Percentiles rank a stretch among this genome's conserved stretches.
Conservation (phyloP, 1,140 invertebrate species). For the Eupeodes corollae region DNA sequence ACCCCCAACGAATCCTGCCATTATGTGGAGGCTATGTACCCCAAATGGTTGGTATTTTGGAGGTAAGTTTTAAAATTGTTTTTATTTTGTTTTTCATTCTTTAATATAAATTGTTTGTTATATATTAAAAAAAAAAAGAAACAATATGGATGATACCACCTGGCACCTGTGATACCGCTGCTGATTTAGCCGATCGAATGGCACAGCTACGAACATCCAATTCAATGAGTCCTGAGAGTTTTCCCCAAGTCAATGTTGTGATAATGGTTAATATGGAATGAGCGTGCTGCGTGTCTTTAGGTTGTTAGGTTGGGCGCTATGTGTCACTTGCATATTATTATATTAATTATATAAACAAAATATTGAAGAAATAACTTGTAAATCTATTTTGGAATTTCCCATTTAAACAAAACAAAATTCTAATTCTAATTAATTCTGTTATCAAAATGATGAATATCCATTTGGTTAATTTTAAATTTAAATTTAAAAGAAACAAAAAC, state of each 20-base stretch:
- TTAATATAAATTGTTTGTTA: not conserved
- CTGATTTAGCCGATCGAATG: conserved; percentile 32
- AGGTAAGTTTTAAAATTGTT: conserved; percentile 43
- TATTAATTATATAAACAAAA: no score
- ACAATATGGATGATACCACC: conserved; percentile 33
- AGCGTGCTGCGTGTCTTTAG: conserved; percentile 3
- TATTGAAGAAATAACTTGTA: no score
- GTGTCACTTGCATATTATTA: no score
- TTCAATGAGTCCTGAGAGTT: conserved; percentile 22
- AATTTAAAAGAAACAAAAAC: no score
- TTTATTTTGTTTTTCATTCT: not conserved
- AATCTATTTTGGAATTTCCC: no score
- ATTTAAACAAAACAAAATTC: no score
- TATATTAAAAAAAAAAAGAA: conserved; percentile 16
- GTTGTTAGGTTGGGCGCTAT: no score
- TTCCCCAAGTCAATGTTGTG: conserved; percentile 36
- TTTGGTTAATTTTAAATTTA: no score
- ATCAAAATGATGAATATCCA: no score
- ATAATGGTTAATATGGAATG: conserved; percentile 35
- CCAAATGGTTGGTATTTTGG: conserved; percentile 72
- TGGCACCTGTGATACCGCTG: conserved; percentile 25
- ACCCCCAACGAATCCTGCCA: conserved; percentile 60
- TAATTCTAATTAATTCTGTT: no score
- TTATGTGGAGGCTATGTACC: conserved; percentile 72
- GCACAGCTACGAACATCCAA: conserved; percentile 28